Evolutionary conservation across 2,888 invertebrate genomes (phyloP).

Genomic region (Amitus sp.): DNA sequence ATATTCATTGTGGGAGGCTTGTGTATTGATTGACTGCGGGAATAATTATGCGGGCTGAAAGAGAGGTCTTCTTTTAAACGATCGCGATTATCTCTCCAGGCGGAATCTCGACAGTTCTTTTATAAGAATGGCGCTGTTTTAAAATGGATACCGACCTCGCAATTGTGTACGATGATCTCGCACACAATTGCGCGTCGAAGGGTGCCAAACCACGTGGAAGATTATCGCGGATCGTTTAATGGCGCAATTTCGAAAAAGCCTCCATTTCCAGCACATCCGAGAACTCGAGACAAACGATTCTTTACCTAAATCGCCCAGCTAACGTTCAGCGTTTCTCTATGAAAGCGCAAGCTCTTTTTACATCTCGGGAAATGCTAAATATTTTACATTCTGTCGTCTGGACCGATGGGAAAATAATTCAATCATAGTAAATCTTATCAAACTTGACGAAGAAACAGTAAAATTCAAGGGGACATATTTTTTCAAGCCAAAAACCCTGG

Average conservation of each 20-base stretch:
- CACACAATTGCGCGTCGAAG: conserved; percentile 6
- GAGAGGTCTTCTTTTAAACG: conserved; percentile 25
- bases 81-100: conserved; percentile 21
- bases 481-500: too few relatives aligned
- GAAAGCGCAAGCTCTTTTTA: conserved; percentile 16
- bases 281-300: conserved; percentile 28
- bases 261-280: conserved; percentile 19
- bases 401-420: conserved; percentile 18
- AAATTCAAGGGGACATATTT: too few relatives aligned
- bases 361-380: conserved; percentile 14
- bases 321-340: conserved; percentile 16
- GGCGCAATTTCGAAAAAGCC: conserved; percentile 27
- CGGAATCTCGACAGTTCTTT: conserved; percentile 11
- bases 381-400: conserved; percentile 28
- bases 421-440: neutral
- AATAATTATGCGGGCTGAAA: conserved; percentile 11
- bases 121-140: conserved; percentile 19
- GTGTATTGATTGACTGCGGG: conserved; percentile 9
- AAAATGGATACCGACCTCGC: conserved; percentile 12
- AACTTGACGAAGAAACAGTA: too few relatives aligned
- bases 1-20: neutral
- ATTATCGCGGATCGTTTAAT: conserved; percentile 39
- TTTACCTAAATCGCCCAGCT: conserved; percentile 19
- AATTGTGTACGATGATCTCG: conserved; percentile 5
- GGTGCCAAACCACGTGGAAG: conserved; percentile 24